These are phyloP conservation scores for Hermetia illucens DNA, from an alignment of 1,140 invertebrate species.

Conservation along the genomic window DNA sequence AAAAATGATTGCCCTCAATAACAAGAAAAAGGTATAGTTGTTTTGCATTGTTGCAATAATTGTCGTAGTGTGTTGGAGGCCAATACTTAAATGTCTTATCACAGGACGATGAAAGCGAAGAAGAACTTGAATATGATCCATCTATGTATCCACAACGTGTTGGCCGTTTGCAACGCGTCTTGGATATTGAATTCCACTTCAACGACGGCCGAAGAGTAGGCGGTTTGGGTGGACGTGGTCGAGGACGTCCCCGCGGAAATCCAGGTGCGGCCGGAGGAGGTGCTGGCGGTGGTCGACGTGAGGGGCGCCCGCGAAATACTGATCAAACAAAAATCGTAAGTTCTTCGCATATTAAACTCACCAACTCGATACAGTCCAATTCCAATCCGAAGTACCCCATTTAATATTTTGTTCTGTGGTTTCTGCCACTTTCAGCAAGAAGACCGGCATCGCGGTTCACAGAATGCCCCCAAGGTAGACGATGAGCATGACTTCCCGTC, in stretches of 20 bases:
- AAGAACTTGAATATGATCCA: constrained; percentile 55
- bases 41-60: constrained; percentile 10
- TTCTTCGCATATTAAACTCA: background rate
- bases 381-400: too few species aligned
- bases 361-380: too few species aligned
- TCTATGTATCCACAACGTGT: constrained; percentile 75
- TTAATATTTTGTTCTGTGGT: constrained; percentile 5
- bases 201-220: constrained; percentile 61
- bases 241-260: constrained; percentile 32
- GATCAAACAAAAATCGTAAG: background rate
- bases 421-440: constrained; percentile 19
- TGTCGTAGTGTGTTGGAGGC: too few species aligned
- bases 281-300: constrained; percentile 26
- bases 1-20: constrained; percentile 55
- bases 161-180: constrained; percentile 69
- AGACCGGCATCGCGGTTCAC: constrained; percentile 23
- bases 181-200: constrained; percentile 84
- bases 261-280: constrained; percentile 24
- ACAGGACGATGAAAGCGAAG: constrained; percentile 42
- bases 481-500: constrained; percentile 92
- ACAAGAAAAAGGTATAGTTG: constrained; percentile 17
- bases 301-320: constrained; percentile 10
- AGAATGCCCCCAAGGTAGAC: constrained; percentile 80
- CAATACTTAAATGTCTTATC: too few species aligned
- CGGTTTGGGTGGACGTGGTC: constrained; percentile 43